Base-by-base conservation (phyloP, 2,888 invertebrate genomes). In the Parnassius apollo region DNA sequence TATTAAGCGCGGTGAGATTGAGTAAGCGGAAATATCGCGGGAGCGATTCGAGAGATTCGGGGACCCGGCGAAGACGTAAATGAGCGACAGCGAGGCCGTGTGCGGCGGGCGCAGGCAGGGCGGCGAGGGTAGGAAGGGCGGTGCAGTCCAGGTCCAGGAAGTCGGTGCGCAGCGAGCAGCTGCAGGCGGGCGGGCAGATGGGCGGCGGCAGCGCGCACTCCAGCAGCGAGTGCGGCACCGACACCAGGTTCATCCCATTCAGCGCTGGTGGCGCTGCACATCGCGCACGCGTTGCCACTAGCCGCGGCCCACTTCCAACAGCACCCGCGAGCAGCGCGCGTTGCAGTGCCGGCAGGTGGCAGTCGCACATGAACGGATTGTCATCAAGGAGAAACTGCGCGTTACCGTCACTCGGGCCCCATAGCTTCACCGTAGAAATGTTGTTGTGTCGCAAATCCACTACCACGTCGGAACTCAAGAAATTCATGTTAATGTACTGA, bases 281-380 rank as follows among this genome's bases (percentile, higher is more conserved):
- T 8, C 48, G 48, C 25, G 68, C 65, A 18, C 45, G 12, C 4
- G 52, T 25, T 2, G 65, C 7, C 1, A 64, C 25, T 9, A 71
- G 49, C 2, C 10, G 45, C 12, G 25, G 25, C n/a, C n/a, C 12
- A 46, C 65, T 44, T 3, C 59, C 60, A 46, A 49, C 46, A 2
- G 48, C 25, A 44, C 60, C 48, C 48, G n/a, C 48, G 25, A 3
- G 42, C 46, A 70, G 62, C 0, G 82, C 65, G 2, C 61, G 46
- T 50, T 74, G 78, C 0, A 82, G 55, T 0, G 59, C 35, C 18
- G 63, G 52, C 22, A 45, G 8, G n/a, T 25, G 3, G 57, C 85
- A 85, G 62, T 80, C 78, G 65, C 85, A 83, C 8, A 0, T 0
- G 25, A 78, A 69, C 0, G 81, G 82, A 59, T 85, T 85, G 56